These are phyloP conservation scores for Phylloscopus collybita DNA, from an alignment of 2,797 vertebrate genomes.

Conservation along the genomic window DNA sequence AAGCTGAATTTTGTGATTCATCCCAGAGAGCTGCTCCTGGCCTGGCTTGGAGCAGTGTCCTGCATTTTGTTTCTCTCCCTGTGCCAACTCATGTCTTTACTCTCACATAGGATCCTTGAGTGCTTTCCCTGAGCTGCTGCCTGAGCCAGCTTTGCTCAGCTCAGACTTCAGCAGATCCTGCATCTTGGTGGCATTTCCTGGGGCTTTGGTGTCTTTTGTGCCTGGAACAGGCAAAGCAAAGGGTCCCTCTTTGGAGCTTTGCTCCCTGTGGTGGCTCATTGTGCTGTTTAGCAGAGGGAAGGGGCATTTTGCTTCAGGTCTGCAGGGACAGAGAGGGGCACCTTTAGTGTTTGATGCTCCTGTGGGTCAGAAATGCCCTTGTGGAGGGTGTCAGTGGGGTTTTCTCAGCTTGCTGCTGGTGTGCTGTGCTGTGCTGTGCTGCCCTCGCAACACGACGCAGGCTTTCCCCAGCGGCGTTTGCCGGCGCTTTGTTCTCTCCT, in stretches of 20 bases:
- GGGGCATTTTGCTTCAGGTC: neutral
- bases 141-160: neutral
- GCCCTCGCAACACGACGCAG: fast-evolving
- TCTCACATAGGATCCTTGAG: fast-evolving
- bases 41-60: neutral
- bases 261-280: neutral
- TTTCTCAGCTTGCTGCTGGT: neutral
- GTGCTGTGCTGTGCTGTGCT: neutral
- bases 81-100: neutral
- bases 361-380: neutral
- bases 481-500: neutral
- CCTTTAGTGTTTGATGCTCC: neutral
- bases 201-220: neutral
- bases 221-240: neutral
- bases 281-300: neutral
- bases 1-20: neutral
- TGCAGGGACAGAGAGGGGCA: neutral
- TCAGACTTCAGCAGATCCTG: neutral
- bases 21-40: neutral
- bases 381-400: neutral
- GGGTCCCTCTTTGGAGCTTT: neutral
- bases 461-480: neutral
- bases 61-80: fast-evolving
- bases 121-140: neutral
- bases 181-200: neutral